These are phyloP conservation scores for Leptodirus hochenwartii DNA, from an alignment of 2,888 invertebrate species.

Conservation along the genomic window DNA sequence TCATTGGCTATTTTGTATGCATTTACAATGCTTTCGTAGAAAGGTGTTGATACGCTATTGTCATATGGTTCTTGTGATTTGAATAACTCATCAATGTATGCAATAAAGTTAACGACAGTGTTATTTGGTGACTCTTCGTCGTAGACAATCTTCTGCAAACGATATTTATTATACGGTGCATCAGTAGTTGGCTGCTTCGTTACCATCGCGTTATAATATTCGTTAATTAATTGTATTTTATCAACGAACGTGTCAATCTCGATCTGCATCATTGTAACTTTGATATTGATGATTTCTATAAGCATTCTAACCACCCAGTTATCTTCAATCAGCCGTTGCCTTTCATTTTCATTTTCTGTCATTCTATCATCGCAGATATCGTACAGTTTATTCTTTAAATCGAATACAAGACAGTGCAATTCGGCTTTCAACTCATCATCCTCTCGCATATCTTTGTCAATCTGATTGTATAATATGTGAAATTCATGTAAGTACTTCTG, in stretches of 20 bases:
- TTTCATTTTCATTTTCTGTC: slow-evolving; percentile 33
- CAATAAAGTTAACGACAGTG: no score
- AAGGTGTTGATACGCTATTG: no score
- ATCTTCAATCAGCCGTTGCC: slow-evolving; percentile 31
- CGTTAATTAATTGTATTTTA: slow-evolving; percentile 25
- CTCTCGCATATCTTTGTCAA: slow-evolving; percentile 37
- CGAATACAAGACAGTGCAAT: slow-evolving; percentile 32
- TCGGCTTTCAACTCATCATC: slow-evolving; percentile 40
- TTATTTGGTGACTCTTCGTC: no score
- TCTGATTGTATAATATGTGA: slow-evolving; percentile 38
- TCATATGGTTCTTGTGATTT: no score
- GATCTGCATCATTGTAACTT: slow-evolving; percentile 36
- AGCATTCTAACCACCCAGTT: slow-evolving; percentile 39
- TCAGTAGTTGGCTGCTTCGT: no score
- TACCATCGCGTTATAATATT: slow-evolving; percentile 27
- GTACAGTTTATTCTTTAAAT: slow-evolving; percentile 28
- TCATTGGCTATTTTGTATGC: no score
- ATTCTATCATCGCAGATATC: slow-evolving; percentile 38
- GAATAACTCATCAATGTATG: no score
- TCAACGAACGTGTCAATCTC: slow-evolving; percentile 38
- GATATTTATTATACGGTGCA: no score
- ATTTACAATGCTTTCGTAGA: no score
- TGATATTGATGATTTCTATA: slow-evolving; percentile 34
- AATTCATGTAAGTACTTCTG: slow-evolving; percentile 36
- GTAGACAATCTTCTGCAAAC: no score